phyloP scores from a whole-genome alignment of 2,888 invertebrate genomes.

The Odontocolon sp. region DNA sequence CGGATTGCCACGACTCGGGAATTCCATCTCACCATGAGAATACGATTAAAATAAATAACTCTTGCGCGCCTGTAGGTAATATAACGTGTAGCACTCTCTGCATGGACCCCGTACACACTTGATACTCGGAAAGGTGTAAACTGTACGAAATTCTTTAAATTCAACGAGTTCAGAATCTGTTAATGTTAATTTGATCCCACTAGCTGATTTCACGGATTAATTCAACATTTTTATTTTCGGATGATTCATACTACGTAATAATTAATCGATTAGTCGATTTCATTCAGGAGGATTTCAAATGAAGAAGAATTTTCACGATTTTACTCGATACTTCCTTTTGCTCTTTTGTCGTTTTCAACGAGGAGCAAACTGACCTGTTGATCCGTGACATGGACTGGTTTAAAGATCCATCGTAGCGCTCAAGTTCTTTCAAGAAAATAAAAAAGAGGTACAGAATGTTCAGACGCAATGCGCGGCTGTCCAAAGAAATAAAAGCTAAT shows the following conservation, averaged over 20 bases:
- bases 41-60: slow-evolving; percentile 63
- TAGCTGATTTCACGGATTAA: slow-evolving; percentile 16
- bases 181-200: slow-evolving; percentile 34
- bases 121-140: slow-evolving; percentile 25
- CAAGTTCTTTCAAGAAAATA: not conserved
- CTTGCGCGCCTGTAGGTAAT: slow-evolving; percentile 40
- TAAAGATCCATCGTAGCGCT: not conserved
- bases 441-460: not conserved
- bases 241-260: not conserved
- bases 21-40: slow-evolving; percentile 56
- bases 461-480: slow-evolving; percentile 60
- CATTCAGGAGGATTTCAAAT: not conserved
- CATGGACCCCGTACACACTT: slow-evolving; percentile 2
- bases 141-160: slow-evolving; percentile 47
- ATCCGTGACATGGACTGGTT: not conserved
- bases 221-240: slow-evolving; percentile 43
- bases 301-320: not conserved
- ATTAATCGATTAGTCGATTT: not conserved
- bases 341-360: not conserved
- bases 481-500: slow-evolving; percentile 73
- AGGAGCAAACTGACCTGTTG: not conserved
- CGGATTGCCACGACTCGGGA: slow-evolving; percentile 46
- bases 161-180: slow-evolving; percentile 39
- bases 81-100: slow-evolving; percentile 14
- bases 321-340: not conserved